A percentile compares a stretch with the other conserved stretches of the same genome.
These are phyloP conservation scores for Manis crassicaudata DNA, from an alignment of 2,797 vertebrate genomes.

Conservation along the genomic window DNA sequence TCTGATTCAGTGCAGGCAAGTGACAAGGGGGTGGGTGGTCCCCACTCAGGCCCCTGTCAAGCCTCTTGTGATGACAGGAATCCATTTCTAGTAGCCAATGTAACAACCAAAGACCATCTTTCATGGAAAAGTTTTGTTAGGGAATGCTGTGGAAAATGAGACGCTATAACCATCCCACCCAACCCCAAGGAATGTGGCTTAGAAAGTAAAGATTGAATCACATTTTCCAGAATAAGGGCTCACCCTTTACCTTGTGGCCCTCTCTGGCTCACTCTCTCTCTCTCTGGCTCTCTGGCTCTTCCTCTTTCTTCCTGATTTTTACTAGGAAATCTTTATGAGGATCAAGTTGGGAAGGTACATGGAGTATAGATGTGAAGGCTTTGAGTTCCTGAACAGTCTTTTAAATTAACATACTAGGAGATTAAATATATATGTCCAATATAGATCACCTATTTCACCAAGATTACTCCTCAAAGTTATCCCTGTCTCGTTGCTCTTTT, in stretches of 20 bases:
- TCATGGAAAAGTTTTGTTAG: constrained; percentile 75
- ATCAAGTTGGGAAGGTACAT: neutral
- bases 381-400: constrained; percentile 7
- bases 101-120: constrained; percentile 67
- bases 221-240: constrained; percentile 47
- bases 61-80: constrained; percentile 60
- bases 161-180: constrained; percentile 40
- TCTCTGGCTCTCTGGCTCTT: neutral
- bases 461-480: constrained; percentile 29
- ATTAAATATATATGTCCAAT: constrained; percentile 23
- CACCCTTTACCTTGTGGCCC: neutral
- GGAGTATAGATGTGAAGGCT: neutral
- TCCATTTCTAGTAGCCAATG: constrained; percentile 58
- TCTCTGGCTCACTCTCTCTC: neutral
- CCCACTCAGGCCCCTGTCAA: constrained; percentile 73
- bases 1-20: constrained; percentile 73
- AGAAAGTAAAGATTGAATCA: constrained; percentile 58
- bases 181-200: constrained; percentile 46
- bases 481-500: constrained; percentile 23
- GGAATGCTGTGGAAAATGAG: constrained; percentile 54
- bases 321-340: constrained; percentile 44
- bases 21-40: constrained; percentile 71
- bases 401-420: constrained; percentile 46
- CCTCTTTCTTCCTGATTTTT: neutral
- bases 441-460: constrained; percentile 1